phyloP scores from a whole-genome alignment of 2,113 vertebrate genomes.

The Ivindomyrus marchei region DNA sequence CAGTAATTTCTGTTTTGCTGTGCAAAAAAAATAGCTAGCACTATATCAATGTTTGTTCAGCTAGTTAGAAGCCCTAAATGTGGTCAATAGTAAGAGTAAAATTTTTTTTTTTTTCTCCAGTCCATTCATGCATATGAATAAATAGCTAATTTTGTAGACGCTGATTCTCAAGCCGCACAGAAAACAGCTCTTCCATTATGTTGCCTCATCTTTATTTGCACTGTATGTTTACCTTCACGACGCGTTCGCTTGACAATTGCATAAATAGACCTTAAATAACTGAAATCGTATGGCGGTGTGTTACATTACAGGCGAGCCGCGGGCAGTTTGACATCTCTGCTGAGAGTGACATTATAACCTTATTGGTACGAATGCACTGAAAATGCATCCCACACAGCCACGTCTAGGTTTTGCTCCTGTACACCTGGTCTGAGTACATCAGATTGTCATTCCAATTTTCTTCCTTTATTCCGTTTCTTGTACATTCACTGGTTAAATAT shows the following conservation, averaged over 20 bases:
- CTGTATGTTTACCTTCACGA: not conserved
- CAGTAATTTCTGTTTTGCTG: not conserved
- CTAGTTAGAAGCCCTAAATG: not conserved
- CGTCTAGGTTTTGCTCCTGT: not conserved
- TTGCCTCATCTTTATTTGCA: not conserved
- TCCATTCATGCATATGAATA: not conserved
- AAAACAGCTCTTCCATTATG: not conserved
- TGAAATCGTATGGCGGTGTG: not conserved
- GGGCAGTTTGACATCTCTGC: not conserved
- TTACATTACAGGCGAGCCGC: not conserved
- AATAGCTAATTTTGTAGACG: not conserved
- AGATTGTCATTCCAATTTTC: not conserved
- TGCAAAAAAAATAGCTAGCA: not conserved
- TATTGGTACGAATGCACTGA: not conserved
- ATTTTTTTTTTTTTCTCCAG: not conserved
- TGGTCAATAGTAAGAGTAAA: not conserved
- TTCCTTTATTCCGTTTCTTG: not conserved
- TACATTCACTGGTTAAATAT: not conserved
- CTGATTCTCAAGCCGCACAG: not conserved
- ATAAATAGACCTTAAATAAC: not conserved
- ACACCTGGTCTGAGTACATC: not conserved
- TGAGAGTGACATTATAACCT: not conserved
- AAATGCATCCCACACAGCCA: not conserved
- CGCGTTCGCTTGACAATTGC: not conserved
- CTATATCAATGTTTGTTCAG: not conserved